Conservation (phyloP, 2,888 invertebrate genomes). For the Pomacea canaliculata region DNA sequence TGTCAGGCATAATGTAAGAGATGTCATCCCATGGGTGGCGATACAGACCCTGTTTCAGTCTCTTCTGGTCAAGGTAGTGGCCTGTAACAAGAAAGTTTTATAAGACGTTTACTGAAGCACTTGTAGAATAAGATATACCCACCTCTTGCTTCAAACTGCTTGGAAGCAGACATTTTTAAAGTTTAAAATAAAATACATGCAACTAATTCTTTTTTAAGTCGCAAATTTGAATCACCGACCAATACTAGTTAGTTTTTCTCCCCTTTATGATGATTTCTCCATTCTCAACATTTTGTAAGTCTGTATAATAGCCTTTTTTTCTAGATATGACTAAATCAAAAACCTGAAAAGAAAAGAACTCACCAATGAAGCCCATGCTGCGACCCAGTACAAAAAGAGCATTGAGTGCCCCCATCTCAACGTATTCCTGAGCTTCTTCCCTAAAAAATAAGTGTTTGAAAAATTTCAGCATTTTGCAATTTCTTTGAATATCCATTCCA, state of each 20-base stretch:
- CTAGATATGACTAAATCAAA: too few relatives aligned
- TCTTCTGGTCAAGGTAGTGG: conserved; percentile 98
- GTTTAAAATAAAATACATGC: too few relatives aligned
- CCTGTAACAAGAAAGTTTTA: conserved; percentile 71
- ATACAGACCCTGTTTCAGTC: conserved; percentile 98
- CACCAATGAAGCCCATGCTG: conserved; percentile 96
- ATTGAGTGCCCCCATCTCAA: conserved; percentile 98
- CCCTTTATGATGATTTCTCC: too few relatives aligned
- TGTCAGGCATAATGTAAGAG: conserved; percentile 84
- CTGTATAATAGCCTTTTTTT: too few relatives aligned
- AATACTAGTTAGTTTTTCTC: too few relatives aligned
- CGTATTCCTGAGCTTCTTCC: conserved; percentile 97
- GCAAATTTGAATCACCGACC: too few relatives aligned
- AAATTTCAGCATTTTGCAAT: background rate
- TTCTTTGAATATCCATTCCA: background rate
- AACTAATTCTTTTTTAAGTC: too few relatives aligned
- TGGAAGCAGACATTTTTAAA: background rate
- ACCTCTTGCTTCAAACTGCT: background rate
- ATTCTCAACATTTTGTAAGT: too few relatives aligned
- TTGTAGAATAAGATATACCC: background rate
- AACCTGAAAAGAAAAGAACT: conserved; percentile 25
- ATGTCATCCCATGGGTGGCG: conserved; percentile 99
- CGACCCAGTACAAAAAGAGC: conserved; percentile 97
- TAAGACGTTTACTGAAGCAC: background rate
- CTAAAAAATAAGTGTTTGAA: conserved; percentile 68